Conservation (phyloP, 2,113 vertebrate species). For the Malurus elegans region DNA sequence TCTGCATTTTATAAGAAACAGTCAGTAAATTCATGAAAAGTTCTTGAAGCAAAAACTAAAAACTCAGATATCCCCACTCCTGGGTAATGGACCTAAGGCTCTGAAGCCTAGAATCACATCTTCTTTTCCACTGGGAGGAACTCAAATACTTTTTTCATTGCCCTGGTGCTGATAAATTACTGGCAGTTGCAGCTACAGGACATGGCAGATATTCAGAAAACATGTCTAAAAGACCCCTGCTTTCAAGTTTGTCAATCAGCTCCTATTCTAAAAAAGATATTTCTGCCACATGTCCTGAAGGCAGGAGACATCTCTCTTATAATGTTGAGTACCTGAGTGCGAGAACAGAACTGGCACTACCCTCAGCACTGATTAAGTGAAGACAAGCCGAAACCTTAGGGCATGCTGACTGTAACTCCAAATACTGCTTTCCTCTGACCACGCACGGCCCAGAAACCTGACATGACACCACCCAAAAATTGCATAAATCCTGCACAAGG, state of each 20-base stretch:
- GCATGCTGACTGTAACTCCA: neutral
- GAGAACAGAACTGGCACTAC: neutral
- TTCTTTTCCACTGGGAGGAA: conserved; percentile 16
- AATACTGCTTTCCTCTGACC: neutral
- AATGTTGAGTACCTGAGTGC: neutral
- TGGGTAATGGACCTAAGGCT: neutral
- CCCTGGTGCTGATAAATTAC: neutral
- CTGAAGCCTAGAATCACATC: neutral
- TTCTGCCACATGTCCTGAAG: neutral
- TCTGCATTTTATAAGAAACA: neutral
- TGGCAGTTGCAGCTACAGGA: neutral
- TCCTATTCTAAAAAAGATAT: neutral
- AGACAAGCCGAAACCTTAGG: neutral
- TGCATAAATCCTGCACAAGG: neutral
- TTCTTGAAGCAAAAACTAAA: neutral
- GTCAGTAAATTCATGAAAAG: neutral
- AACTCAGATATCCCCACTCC: neutral
- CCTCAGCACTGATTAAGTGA: neutral
- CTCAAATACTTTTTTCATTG: neutral
- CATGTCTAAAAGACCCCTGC: neutral
- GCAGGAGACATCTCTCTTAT: neutral
- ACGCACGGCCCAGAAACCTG: neutral
- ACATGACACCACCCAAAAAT: neutral
- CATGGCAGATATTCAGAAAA: neutral
- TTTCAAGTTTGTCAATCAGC: neutral